Conservation (phyloP, 2,888 invertebrate species). For the Pollenia griseotomentosa region DNA sequence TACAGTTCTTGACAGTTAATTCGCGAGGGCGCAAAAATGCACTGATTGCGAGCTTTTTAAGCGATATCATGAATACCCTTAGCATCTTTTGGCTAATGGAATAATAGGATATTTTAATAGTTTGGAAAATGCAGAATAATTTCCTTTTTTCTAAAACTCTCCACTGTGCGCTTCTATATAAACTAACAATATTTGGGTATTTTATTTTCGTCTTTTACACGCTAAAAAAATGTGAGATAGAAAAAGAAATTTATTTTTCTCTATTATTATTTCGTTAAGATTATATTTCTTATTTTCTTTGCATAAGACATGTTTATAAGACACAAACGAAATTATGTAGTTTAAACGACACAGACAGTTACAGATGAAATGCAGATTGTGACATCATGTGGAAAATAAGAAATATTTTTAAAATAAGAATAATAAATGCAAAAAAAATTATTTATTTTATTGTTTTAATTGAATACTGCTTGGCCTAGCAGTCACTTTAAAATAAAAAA, state of each 20-base stretch:
- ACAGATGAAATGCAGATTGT: slow-evolving; percentile 68
- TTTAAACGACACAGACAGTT: slow-evolving; percentile 60
- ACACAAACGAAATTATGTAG: slow-evolving; percentile 61
- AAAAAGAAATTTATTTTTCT: slow-evolving; percentile 53
- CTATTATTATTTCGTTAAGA: slow-evolving; percentile 29
- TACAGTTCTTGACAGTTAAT: too few species aligned
- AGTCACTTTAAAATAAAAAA: too few species aligned
- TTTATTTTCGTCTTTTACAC: too few species aligned
- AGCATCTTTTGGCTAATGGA: too few species aligned
- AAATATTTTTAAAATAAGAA: background rate
- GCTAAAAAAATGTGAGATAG: background rate
- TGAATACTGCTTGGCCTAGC: background rate
- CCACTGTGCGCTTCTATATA: too few species aligned
- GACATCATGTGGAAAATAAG: slow-evolving; percentile 66
- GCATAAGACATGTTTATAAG: slow-evolving; percentile 25
- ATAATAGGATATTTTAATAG: too few species aligned
- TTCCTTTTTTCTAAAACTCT: too few species aligned
- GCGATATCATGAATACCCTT: too few species aligned
- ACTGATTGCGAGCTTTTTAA: too few species aligned
- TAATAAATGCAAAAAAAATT: background rate
- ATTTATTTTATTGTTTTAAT: background rate
- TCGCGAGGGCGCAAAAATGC: too few species aligned
- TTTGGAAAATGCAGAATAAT: too few species aligned
- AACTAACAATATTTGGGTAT: too few species aligned
- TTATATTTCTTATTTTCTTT: slow-evolving; percentile 25